These are phyloP conservation scores for Anolis sagrei DNA, from an alignment of 2,113 vertebrate genomes.

Conservation along the genomic window DNA sequence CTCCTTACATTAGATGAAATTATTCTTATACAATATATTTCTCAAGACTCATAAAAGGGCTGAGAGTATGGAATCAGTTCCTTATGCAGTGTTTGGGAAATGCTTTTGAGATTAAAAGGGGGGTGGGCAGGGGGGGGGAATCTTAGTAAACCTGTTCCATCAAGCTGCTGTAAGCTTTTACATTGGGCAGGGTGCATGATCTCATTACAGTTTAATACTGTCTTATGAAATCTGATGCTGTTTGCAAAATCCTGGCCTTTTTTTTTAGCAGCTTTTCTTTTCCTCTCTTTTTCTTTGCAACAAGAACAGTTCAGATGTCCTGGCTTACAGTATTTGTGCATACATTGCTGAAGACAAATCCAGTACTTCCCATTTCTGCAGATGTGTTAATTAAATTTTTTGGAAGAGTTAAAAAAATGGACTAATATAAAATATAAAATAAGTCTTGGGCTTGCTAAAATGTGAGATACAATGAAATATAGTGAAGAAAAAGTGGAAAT, in stretches of 20 bases:
- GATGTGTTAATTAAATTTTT: background rate
- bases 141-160: conserved; percentile 51
- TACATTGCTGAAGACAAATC: conserved; percentile 52
- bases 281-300: too few species aligned
- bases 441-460: too few species aligned
- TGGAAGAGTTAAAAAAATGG: too few species aligned
- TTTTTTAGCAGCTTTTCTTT: conserved; percentile 54
- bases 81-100: conserved; percentile 65
- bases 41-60: conserved; percentile 63
- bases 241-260: conserved; percentile 55
- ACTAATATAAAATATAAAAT: too few species aligned
- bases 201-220: conserved; percentile 55
- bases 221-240: conserved; percentile 64
- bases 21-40: conserved; percentile 60
- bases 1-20: conserved; percentile 60
- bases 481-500: too few species aligned
- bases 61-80: conserved; percentile 60
- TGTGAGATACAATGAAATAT: too few species aligned
- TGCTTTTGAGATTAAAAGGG: conserved; percentile 68
- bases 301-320: conserved; percentile 50
- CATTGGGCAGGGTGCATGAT: conserved; percentile 51
- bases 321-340: conserved; percentile 39
- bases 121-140: too few species aligned
- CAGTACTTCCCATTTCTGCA: conserved; percentile 26
- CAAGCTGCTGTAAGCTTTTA: conserved; percentile 56